phyloP scores from a whole-genome alignment of 2,113 vertebrate genomes.

The Leucosticte australis region DNA sequence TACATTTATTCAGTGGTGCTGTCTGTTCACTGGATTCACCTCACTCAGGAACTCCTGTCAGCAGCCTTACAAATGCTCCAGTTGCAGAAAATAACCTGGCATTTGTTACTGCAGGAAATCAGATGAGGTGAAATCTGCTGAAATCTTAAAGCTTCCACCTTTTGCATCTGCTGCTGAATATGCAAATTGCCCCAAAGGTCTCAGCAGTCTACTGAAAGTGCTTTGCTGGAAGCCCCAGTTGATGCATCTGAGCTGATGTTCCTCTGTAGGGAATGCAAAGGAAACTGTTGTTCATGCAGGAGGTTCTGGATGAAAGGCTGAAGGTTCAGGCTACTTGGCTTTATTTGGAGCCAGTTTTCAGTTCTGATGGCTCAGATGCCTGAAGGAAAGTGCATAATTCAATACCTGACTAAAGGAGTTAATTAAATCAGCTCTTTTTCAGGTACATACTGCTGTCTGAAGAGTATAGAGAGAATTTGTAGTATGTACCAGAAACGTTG shows the following conservation, averaged over 20 bases:
- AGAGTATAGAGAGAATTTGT: neutral
- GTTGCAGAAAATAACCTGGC: neutral
- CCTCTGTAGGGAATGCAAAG: conserved; percentile 83
- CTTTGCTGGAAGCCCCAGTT: neutral
- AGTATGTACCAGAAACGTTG: neutral
- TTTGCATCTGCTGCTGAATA: neutral
- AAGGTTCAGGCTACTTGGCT: conserved; percentile 89
- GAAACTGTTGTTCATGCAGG: conserved; percentile 82
- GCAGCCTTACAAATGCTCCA: neutral
- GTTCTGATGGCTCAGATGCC: conserved; percentile 91
- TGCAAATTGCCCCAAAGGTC: neutral
- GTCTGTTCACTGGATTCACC: neutral
- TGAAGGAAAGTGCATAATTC: conserved; percentile 83
- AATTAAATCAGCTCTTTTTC: conserved; percentile 75
- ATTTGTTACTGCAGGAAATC: neutral
- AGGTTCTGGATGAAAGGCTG: conserved; percentile 88
- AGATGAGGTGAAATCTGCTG: neutral
- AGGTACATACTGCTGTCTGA: conserved; percentile 65
- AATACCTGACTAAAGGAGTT: conserved; percentile 79
- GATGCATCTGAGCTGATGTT: neutral
- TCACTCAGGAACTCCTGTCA: neutral
- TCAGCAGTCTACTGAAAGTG: neutral
- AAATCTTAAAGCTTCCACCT: neutral
- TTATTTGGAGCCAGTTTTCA: conserved; percentile 88
- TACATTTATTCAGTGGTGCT: neutral